These are phyloP conservation scores for Archaeoteleia sp. DNA, from an alignment of 2,888 invertebrate genomes.

Conservation along the genomic window DNA sequence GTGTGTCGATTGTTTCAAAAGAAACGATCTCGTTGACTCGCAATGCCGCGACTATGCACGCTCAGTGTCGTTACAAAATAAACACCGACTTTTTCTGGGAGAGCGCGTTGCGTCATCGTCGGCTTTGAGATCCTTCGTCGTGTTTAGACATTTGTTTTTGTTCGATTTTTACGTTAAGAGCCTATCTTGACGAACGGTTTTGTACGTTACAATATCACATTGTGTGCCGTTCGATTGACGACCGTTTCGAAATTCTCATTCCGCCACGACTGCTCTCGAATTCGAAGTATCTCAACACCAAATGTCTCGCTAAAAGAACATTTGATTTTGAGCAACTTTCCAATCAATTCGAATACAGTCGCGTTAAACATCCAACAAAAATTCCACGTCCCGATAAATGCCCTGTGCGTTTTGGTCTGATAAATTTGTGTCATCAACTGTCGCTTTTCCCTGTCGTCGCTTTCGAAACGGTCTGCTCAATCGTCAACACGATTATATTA, in stretches of 20 bases:
- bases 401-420: too few species aligned
- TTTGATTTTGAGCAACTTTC: too few species aligned
- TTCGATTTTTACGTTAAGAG: conserved; percentile 48
- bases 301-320: too few species aligned
- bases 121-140: conserved; percentile 42
- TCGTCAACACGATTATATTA: conserved; percentile 44
- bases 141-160: conserved; percentile 31
- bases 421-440: too few species aligned
- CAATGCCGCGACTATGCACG: conserved; percentile 4
- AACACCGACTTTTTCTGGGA: conserved; percentile 17
- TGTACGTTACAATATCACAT: conserved; percentile 74
- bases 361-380: too few species aligned
- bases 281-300: too few species aligned
- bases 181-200: conserved; percentile 65
- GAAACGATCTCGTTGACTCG: conserved; percentile 40
- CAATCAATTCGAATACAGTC: too few species aligned
- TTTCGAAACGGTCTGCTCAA: conserved; percentile 31
- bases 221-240: conserved; percentile 65
- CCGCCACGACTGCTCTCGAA: too few species aligned
- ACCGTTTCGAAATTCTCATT: conserved; percentile 58
- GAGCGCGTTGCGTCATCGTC: conserved; percentile 7
- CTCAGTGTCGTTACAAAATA: conserved; percentile 4
- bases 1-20: not conserved
- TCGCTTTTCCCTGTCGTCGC: too few species aligned
- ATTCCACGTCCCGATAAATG: too few species aligned